Conservation (phyloP, 1,140 invertebrate species). For the Pararge aegeria region DNA sequence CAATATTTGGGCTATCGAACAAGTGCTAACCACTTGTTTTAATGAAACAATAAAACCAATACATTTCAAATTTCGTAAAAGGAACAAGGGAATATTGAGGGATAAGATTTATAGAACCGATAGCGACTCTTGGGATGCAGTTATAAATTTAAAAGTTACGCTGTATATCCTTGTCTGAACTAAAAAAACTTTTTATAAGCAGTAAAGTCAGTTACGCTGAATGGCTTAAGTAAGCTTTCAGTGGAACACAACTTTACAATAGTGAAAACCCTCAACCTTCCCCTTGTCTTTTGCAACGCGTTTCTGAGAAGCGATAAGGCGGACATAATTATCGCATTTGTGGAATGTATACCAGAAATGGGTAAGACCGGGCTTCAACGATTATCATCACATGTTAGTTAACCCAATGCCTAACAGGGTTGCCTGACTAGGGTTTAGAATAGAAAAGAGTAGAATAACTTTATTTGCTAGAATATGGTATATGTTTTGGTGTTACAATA, state of each 20-base stretch:
- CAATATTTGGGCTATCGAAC: no score
- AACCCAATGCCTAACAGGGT: no score
- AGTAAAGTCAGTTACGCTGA: not conserved
- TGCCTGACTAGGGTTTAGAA: no score
- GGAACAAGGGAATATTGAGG: not conserved
- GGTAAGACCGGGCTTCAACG: no score
- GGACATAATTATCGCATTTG: not conserved
- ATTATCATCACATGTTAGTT: no score
- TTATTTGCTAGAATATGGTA: no score
- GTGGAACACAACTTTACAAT: not conserved
- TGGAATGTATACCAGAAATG: no score
- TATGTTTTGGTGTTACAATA: no score
- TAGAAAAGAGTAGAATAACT: no score
- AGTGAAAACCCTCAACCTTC: constrained; percentile 8
- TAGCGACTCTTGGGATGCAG: not conserved
- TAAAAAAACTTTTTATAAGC: not conserved
- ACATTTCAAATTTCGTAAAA: no score
- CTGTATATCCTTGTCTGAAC: not conserved
- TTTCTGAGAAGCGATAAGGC: constrained; percentile 22
- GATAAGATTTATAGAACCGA: not conserved
- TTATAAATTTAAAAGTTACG: not conserved
- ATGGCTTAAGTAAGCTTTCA: not conserved
- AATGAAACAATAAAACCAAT: no score
- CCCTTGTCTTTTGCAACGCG: not conserved
- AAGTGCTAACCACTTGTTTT: no score